Conservation (phyloP, 1,140 invertebrate species). For the Diabrotica virgifera region DNA sequence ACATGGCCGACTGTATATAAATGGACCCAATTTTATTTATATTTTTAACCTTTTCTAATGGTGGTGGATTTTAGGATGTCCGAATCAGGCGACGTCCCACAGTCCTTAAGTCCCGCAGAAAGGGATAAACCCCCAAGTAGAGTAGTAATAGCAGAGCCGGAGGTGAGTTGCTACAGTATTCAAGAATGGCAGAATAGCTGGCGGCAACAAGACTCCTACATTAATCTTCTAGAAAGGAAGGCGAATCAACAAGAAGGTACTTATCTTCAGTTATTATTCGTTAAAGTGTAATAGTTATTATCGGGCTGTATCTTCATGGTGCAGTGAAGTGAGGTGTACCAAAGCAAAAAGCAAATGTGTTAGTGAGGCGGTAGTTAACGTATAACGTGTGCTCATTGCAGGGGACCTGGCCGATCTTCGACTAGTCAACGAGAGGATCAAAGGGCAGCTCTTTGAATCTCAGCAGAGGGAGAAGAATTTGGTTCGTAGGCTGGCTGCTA, state of each 20-base stretch:
- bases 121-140: conserved; percentile 35
- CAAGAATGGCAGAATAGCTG: conserved; percentile 42
- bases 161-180: conserved; percentile 35
- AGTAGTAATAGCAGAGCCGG: conserved; percentile 39
- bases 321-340: conserved; percentile 42
- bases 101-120: conserved; percentile 36
- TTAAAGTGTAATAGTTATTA: conserved; percentile 31
- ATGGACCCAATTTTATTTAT: background rate
- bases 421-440: conserved; percentile 78
- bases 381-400: conserved; percentile 50
- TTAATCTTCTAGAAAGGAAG: conserved; percentile 41
- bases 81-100: conserved; percentile 34
- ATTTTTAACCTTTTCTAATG: conserved; percentile 7
- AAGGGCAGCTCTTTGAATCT: conserved; percentile 78
- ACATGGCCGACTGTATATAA: background rate
- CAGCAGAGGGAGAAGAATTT: conserved; percentile 88
- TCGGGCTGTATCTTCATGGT: conserved; percentile 41
- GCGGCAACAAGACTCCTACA: conserved; percentile 45
- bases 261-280: conserved; percentile 40
- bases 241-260: conserved; percentile 47
- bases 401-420: conserved; percentile 71
- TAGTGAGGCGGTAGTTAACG: conserved; percentile 31
- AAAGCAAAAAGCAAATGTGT: conserved; percentile 19
- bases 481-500: conserved; percentile 84
- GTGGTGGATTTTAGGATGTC: conserved; percentile 35